These are phyloP conservation scores for Hippocampus abdominalis DNA, from an alignment of 2,113 vertebrate genomes.

Conservation along the genomic window DNA sequence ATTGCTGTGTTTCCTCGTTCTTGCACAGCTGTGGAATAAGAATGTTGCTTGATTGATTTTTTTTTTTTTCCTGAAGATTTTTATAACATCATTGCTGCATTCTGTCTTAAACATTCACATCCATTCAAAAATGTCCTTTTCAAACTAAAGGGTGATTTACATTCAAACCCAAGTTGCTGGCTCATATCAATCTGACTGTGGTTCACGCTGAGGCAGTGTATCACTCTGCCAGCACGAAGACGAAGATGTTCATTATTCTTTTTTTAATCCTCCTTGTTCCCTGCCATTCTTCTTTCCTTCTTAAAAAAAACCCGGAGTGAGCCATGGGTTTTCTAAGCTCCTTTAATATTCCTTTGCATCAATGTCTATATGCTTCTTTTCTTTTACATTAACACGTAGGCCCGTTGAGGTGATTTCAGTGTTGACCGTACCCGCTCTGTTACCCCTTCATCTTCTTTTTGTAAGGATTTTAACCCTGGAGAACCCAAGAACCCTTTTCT, in stretches of 20 bases:
- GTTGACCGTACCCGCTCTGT: slow-evolving; percentile 4
- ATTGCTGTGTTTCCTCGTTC: too few relatives aligned
- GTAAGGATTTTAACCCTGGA: neutral
- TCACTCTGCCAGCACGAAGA: slow-evolving; percentile 12
- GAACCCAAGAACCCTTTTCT: too few relatives aligned
- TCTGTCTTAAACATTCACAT: neutral
- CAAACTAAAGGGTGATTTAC: neutral
- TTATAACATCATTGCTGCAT: neutral
- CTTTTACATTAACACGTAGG: neutral
- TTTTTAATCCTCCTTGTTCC: slow-evolving; percentile 9
- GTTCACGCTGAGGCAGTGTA: slow-evolving; percentile 2
- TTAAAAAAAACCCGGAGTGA: slow-evolving; percentile 5
- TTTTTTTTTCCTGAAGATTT: neutral
- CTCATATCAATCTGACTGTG: slow-evolving; percentile 26
- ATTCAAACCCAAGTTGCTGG: slow-evolving; percentile 7
- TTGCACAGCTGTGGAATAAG: too few relatives aligned
- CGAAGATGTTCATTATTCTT: slow-evolving; percentile 14
- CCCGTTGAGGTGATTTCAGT: slow-evolving; percentile 1
- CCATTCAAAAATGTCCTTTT: neutral
- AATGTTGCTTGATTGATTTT: neutral
- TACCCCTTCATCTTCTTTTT: slow-evolving; percentile 20
- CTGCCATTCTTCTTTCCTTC: neutral
- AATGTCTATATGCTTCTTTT: neutral
- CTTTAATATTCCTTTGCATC: neutral
- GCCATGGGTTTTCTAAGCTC: slow-evolving; percentile 11